Percentiles rank a stretch among this genome's conserved stretches.
These are phyloP conservation scores for Drosophila busckii DNA, from an alignment of 1,140 invertebrate species.

Conservation along the genomic window DNA sequence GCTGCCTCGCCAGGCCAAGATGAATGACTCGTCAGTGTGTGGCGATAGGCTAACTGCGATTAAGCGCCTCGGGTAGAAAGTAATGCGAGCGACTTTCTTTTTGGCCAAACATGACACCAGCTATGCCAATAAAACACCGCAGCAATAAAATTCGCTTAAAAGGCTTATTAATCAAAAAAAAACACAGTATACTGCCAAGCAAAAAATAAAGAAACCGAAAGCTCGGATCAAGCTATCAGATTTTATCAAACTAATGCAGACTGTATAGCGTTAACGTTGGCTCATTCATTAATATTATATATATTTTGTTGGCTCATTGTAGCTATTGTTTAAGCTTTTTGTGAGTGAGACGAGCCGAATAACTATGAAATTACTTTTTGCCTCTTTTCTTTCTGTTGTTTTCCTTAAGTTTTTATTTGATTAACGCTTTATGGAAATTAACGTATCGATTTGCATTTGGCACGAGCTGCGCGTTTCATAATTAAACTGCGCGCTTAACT, in stretches of 20 bases:
- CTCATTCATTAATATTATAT: too few relatives aligned
- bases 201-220: too few relatives aligned
- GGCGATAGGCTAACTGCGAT: conserved; percentile 54
- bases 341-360: too few relatives aligned
- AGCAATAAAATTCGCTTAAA: conserved; percentile 5
- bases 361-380: too few relatives aligned
- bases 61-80: conserved; percentile 38
- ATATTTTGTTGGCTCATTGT: too few relatives aligned
- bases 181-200: too few relatives aligned
- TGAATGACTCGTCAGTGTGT: conserved; percentile 48
- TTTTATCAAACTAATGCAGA: too few relatives aligned
- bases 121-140: conserved; percentile 2
- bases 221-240: too few relatives aligned
- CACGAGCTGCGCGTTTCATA: conserved; percentile 58
- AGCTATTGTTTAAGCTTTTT: too few relatives aligned
- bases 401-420: conserved; percentile 9
- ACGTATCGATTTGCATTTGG: conserved; percentile 51
- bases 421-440: conserved; percentile 55
- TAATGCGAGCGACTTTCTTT: conserved; percentile 59
- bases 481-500: conserved; percentile 50
- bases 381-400: too few relatives aligned
- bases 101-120: conserved; percentile 26
- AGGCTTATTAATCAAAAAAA: conserved; percentile 16
- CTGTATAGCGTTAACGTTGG: too few relatives aligned
- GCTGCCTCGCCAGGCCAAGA: conserved; percentile 40